Evolutionary conservation across 2,888 invertebrate genomes (phyloP), one percentile per base, ranked within the genome.

Genomic region (Drosophila siamana): DNA sequence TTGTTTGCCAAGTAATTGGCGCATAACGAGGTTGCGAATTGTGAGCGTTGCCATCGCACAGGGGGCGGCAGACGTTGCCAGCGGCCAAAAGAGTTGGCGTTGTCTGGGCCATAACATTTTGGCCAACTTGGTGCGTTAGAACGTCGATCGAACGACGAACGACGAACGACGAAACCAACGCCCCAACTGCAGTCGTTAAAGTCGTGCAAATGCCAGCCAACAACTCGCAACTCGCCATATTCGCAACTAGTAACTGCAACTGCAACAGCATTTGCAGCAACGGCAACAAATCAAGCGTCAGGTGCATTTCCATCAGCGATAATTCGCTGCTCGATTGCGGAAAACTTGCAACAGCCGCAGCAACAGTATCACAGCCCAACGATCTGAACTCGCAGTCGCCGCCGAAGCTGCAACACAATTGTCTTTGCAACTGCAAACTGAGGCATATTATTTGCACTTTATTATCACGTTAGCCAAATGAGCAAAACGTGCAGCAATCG

Each of bases 401-500:
- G 38, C 30, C 26, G 57, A 69, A 67, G 33, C 33, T 33, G 33
- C 33, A 33, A 33, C 33, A 71, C 84, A 81, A 82, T 83, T 82
- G 81, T 77, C 79, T 80, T 56, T 59, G 65, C 64, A 55, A 56
- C 41, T 30, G 57, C 63, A 62, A 63, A 71, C 80, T 85, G 71
- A 89, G 83, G 85, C 90, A 91, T 91, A 90, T 91, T 91, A 91
- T 91, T 91, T 91, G 91, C 91, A 91, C 91, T 91, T 91, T 91
- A 91, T 91, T 91, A 91, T 91, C 91, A 90, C 91, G 90, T 91
- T 91, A 91, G 88, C 85, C 80, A 90, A 90, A 89, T 90, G 87
- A 90, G 84, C 76, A 84, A 89, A 90, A 90, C 88, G 87, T 89
- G 88, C 87, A 87, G 80, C 72, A 59, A 70, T 69, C 78, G 73